Evolutionary conservation across 1,140 invertebrate genomes (phyloP), one percentile per base, ranked within the genome.

Genomic region (Medauroidea extradentata): DNA sequence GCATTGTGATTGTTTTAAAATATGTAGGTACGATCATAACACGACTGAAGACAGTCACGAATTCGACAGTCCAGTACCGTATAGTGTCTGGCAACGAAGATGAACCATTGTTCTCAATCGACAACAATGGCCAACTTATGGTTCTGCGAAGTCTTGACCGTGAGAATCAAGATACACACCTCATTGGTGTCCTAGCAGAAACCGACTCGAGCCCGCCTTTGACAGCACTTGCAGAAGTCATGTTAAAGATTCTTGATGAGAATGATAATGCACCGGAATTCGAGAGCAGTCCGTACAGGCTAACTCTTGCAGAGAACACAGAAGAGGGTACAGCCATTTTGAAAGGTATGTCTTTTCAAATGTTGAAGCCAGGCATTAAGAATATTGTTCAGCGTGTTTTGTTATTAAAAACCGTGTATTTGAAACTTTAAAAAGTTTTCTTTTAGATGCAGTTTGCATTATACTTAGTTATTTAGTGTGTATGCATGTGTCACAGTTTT

Each of bases 221-320:
- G 3, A 87, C 83, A 16, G 82, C 85, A 0, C 79, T 91, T 48
- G 82, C 85, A n/a, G 83, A 87, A 72, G 85, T 95, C 57, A 79
- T 82, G 2, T 79, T 96, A 34, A 86, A 89, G 66, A 86, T 97
- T 23, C 76, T 91, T 44, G 93, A 98, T 73, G 89, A 92, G 62
- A 96, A 98, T 72, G 94, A 97, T 74, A 90, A 96, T 71, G 79
- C 84, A 23, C 94, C 94, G 0, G 78, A 82, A 59, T 96, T 96
- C 75, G 88, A 94, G 70, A 93, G 87, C 66, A 85, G 83, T 64
- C 84, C 86, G 0, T 96, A 96, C 73, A 78, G 80, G 43, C 76
- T 90, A 3, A 82, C 79, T 50, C 71, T 96, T 0, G 87, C 89
- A 0, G 93, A 96, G 73, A 93, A 94, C 74, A 79, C 90, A 16